phyloP scores from a whole-genome alignment of 2,888 invertebrate species.

The Euzophera pinguis region DNA sequence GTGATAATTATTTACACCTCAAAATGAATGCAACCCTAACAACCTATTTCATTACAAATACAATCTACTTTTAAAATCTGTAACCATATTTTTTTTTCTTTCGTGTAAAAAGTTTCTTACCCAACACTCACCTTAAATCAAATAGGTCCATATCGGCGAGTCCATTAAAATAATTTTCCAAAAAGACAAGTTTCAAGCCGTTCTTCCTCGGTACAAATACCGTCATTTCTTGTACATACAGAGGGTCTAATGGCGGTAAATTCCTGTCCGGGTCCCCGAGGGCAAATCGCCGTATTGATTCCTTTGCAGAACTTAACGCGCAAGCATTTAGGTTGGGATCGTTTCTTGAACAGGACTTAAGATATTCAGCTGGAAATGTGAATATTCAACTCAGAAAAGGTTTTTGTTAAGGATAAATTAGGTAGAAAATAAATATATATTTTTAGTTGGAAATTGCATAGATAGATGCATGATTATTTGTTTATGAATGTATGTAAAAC shows the following conservation, averaged over 20 bases:
- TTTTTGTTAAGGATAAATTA: constrained; percentile 21
- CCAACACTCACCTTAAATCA: constrained; percentile 36
- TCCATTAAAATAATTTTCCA: constrained; percentile 53
- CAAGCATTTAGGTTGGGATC: constrained; percentile 57
- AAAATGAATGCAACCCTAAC: no score
- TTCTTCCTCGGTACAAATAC: constrained; percentile 54
- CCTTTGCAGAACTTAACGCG: constrained; percentile 48
- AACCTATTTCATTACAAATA: no score
- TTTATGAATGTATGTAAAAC: no score
- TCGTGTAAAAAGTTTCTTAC: no score
- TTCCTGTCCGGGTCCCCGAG: constrained; percentile 43
- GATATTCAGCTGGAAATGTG: constrained; percentile 44
- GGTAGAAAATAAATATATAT: no score
- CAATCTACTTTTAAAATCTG: no score
- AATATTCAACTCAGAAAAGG: neutral
- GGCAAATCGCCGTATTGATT: constrained; percentile 46
- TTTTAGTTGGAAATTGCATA: no score
- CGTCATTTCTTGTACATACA: constrained; percentile 50
- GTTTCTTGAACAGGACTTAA: constrained; percentile 51
- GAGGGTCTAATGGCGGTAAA: constrained; percentile 46
- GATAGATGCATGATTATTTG: no score
- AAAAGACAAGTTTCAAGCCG: constrained; percentile 49
- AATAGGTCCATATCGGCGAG: constrained; percentile 45
- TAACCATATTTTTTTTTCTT: no score
- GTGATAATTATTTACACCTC: no score